Evolutionary conservation across 2,888 invertebrate genomes (phyloP).

Genomic region (Lymantria monacha): DNA sequence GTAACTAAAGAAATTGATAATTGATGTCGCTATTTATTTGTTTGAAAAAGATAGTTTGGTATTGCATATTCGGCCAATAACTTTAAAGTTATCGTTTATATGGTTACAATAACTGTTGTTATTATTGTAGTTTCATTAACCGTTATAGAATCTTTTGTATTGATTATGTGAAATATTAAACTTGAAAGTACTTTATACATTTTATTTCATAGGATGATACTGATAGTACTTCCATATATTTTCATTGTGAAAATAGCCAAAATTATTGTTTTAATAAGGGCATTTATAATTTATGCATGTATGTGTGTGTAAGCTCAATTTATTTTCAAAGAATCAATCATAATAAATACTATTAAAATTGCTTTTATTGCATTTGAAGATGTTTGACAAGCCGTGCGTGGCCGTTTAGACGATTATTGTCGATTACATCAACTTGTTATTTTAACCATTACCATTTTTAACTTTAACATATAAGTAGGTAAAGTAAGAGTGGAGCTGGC

Average conservation of each 20-base stretch:
- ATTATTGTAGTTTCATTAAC: conserved; percentile 7
- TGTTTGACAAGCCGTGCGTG: no score
- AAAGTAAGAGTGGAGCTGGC: conserved; percentile 13
- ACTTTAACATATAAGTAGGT: conserved; percentile 16
- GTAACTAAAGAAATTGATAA: neutral
- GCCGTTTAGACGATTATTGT: no score
- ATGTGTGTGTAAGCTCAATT: neutral
- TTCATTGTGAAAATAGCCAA: conserved; percentile 24
- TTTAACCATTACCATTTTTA: conserved; percentile 5
- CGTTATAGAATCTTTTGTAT: conserved; percentile 15
- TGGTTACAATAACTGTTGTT: conserved; percentile 8
- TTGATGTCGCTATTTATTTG: neutral
- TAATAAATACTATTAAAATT: no score
- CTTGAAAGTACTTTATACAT: no score
- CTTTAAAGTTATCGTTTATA: conserved; percentile 12
- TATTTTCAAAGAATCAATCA: no score
- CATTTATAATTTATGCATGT: conserved; percentile 25
- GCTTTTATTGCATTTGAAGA: no score
- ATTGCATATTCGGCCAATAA: neutral
- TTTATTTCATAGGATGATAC: conserved; percentile 5
- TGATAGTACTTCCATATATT: conserved; percentile 23
- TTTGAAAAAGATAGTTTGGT: neutral
- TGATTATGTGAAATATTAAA: conserved; percentile 17
- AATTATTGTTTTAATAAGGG: conserved; percentile 14
- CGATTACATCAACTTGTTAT: no score